These are phyloP conservation scores for Pseudopleuronectes americanus DNA, from an alignment of 2,797 vertebrate species.

Conservation along the genomic window DNA sequence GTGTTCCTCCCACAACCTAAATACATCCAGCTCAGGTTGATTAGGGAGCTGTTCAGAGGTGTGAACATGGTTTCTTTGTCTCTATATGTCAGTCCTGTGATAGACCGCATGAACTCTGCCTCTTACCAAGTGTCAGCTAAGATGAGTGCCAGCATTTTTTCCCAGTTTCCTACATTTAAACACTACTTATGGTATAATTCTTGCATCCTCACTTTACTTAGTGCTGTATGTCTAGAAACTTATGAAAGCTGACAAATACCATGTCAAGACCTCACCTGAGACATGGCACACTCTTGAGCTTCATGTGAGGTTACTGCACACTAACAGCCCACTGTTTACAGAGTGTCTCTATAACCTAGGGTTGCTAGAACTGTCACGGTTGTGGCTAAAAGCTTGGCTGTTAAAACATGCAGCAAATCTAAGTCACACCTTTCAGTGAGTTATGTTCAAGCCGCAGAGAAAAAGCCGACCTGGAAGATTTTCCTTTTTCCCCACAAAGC, in stretches of 20 bases:
- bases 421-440: conserved; percentile 63
- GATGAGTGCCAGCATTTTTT: too few relatives aligned
- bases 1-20: too few relatives aligned
- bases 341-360: conserved; percentile 16
- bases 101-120: too few relatives aligned
- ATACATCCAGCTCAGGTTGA: too few relatives aligned
- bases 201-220: too few relatives aligned
- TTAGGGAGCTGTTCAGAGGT: too few relatives aligned
- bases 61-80: too few relatives aligned
- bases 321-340: conserved; percentile 46
- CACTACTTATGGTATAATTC: too few relatives aligned
- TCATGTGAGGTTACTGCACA: conserved; percentile 36
- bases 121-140: too few relatives aligned
- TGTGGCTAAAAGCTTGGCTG: conserved; percentile 41
- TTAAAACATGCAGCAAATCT: conserved; percentile 59
- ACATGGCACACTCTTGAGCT: conserved; percentile 12
- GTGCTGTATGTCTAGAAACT: not conserved
- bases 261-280: conserved; percentile 29
- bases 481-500: conserved; percentile 73
- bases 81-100: too few relatives aligned
- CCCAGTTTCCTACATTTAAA: too few relatives aligned
- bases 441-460: conserved; percentile 31
- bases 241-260: not conserved
- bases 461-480: conserved; percentile 67
- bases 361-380: conserved; percentile 37